Evolutionary conservation across 2,797 vertebrate genomes (phyloP).

Genomic region (Acanthiza pusilla): DNA sequence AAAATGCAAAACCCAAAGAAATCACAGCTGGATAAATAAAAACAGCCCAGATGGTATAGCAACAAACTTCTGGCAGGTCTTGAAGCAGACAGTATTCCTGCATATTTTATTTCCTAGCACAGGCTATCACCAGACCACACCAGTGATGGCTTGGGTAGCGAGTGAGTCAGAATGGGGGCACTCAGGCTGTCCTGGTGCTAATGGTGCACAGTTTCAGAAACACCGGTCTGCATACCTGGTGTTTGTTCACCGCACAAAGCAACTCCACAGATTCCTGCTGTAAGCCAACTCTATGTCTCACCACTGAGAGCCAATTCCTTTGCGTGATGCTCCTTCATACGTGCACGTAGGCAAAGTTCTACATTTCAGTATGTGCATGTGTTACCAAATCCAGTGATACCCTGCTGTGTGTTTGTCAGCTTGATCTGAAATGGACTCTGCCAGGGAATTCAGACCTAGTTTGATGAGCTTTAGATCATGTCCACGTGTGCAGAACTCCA

Average conservation of each 20-base stretch:
- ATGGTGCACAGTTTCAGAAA: neutral
- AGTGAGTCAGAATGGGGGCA: neutral
- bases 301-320: neutral
- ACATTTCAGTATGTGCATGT: neutral
- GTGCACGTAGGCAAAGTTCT: neutral
- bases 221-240: neutral
- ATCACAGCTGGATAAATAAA: slow-evolving; percentile 75
- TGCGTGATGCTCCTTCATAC: neutral
- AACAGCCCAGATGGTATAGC: slow-evolving; percentile 71
- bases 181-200: neutral
- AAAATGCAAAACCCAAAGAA: slow-evolving; percentile 73
- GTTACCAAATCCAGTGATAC: neutral
- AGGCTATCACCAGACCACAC: neutral
- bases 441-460: neutral
- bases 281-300: neutral
- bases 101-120: slow-evolving; percentile 66
- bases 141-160: neutral
- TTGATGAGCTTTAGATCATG: neutral
- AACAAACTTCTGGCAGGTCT: slow-evolving; percentile 71
- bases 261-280: neutral
- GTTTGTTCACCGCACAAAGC: neutral
- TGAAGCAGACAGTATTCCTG: slow-evolving; percentile 68
- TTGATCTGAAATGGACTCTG: neutral
- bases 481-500: neutral
- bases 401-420: neutral